Conservation (phyloP, 30 jellyfish, hydroid and myxozoan species). For the Morbakka virulenta region DNA sequence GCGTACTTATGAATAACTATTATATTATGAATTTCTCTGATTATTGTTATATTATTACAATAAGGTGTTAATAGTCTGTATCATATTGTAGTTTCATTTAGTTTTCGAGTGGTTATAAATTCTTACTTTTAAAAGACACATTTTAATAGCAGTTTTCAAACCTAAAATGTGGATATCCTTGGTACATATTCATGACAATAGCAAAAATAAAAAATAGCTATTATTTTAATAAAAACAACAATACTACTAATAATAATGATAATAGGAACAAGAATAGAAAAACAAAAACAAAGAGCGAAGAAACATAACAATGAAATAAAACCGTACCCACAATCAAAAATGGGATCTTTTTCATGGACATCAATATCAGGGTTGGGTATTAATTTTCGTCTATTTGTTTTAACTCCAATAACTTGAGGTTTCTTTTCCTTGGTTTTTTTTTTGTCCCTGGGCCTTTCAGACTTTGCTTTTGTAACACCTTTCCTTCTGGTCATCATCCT, state of each 20-base stretch:
- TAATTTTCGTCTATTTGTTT: constrained; percentile 42
- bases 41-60: too few relatives aligned
- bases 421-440: constrained; percentile 21
- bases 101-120: too few relatives aligned
- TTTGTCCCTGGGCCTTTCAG: not conserved
- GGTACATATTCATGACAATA: too few relatives aligned
- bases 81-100: too few relatives aligned
- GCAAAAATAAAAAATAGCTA: too few relatives aligned
- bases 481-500: constrained; percentile 9
- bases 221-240: not conserved
- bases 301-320: not conserved
- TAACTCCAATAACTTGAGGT: not conserved
- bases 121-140: too few relatives aligned
- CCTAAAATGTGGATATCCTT: too few relatives aligned
- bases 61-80: too few relatives aligned
- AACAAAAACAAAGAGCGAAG: not conserved
- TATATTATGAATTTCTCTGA: too few relatives aligned
- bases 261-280: not conserved
- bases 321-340: constrained; percentile 29
- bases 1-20: too few relatives aligned
- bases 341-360: constrained; percentile 36
- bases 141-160: too few relatives aligned
- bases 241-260: not conserved
- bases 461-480: not conserved
- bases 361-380: constrained; percentile 44